Evolutionary conservation across 1,140 invertebrate species (phyloP), one percentile per base, ranked within the genome.

Genomic region (Orussus abietinus): DNA sequence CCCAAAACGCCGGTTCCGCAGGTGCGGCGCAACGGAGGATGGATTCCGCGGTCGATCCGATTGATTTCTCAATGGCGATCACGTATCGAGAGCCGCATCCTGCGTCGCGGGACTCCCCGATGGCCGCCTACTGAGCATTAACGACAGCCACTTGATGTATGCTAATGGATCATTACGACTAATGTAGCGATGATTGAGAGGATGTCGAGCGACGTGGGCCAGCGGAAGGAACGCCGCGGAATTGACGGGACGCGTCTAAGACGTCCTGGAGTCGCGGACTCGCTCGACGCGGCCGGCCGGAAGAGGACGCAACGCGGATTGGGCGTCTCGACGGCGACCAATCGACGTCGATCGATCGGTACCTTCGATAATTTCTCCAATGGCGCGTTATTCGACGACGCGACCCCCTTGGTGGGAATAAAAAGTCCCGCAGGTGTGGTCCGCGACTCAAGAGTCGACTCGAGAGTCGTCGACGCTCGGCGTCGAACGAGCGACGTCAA

Each of bases 101-200:
- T 39, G 44, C 47, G 36, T 51, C 45, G 51, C 49, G 51, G 56
- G 49, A 51, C 45, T 58, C 44, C 44, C 43, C 41, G 51, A 48
- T 57, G 52, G 50, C 50, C 49, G 42, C 42, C 49, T 51, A 38
- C 57, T 55, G 51, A 58, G 44, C 55, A 59, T 62, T 53, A 57
- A 52, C 52, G 59, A 60, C 60, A 63, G 55, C 51, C 52, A 60
- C 62, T 66, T 60, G 60, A 59, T 62, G 54, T 55, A 64, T 59
- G 59, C 52, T 66, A 64, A 66, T 66, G 52, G 57, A 54, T 60
- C 59, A 64, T 64, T 62, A 62, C 53, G 51, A 57, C 43, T 62
- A 60, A 62, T 66, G 57, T 64, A 64, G 62, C 61, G 56, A 61
- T 64, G 59, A 66, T 64, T 57, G 60, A 64, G 59, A 59, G 62